phyloP scores from a whole-genome alignment of 2,113 vertebrate species.

The Addax nasomaculatus region DNA sequence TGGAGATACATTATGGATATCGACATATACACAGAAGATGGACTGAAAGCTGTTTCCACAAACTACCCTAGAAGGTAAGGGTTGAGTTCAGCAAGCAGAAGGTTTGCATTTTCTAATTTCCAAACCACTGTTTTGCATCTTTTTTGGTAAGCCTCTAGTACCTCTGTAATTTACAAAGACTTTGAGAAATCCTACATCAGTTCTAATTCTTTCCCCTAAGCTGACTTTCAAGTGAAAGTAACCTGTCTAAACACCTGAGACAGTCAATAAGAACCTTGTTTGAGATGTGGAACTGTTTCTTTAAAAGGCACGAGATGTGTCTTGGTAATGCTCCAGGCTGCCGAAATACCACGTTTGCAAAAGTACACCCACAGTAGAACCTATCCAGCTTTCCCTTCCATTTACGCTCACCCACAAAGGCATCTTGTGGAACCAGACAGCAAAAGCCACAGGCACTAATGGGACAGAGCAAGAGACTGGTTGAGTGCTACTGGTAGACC shows the following conservation, averaged over 20 bases:
- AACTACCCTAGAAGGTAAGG: neutral
- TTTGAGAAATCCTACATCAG: conserved; percentile 14
- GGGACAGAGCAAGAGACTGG: neutral
- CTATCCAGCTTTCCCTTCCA: conserved; percentile 17
- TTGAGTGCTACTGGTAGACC: neutral
- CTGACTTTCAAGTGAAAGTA: conserved; percentile 38
- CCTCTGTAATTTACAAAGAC: conserved; percentile 5
- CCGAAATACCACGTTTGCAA: conserved; percentile 70
- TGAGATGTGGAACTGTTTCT: conserved; percentile 37
- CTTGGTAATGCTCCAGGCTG: conserved; percentile 68
- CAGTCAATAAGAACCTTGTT: conserved; percentile 18
- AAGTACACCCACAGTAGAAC: conserved; percentile 55
- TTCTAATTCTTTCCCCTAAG: neutral
- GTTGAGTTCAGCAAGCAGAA: neutral
- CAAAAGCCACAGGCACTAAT: neutral
- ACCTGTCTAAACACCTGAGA: conserved; percentile 23
- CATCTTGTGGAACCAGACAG: conserved; percentile 44
- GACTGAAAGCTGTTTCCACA: neutral
- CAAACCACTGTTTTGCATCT: conserved; percentile 19
- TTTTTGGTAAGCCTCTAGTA: neutral
- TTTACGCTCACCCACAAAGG: conserved; percentile 39
- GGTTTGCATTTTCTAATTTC: conserved; percentile 21
- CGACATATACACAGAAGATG: neutral
- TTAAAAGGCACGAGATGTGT: conserved; percentile 58
- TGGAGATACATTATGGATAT: neutral